Percentiles rank a stretch among this genome's conserved stretches.
Conservation (phyloP, 1,140 invertebrate species). For the Drosophila watanabei region DNA sequence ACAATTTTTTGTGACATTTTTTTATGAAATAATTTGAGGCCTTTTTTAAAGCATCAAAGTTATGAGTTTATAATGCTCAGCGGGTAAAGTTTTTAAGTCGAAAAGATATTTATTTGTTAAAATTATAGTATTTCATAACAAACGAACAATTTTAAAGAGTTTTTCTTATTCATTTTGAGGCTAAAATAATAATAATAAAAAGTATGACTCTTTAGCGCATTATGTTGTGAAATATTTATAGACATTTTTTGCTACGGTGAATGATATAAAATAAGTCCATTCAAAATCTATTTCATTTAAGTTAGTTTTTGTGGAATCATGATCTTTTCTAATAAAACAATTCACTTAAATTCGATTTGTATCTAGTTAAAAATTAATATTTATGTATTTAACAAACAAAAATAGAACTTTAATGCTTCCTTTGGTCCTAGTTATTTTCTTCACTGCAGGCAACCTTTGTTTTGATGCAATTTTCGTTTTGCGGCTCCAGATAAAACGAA, state of each 20-base stretch:
- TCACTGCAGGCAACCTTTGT: conserved; percentile 32
- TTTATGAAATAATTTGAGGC: conserved; percentile 4
- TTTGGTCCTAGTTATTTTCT: not conserved
- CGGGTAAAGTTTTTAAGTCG: not conserved
- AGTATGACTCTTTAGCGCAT: not conserved
- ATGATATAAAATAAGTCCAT: not conserved
- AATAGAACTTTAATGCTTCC: too few relatives aligned
- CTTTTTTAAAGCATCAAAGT: not conserved
- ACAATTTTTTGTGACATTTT: not conserved
- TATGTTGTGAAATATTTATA: not conserved
- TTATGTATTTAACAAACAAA: not conserved
- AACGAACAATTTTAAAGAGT: too few relatives aligned
- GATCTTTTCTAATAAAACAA: too few relatives aligned
- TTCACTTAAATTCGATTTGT: not conserved
- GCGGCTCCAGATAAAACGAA: conserved; percentile 65
- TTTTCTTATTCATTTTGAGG: too few relatives aligned
- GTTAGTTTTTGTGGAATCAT: not conserved
- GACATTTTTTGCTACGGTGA: not conserved
- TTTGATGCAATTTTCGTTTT: conserved; percentile 51
- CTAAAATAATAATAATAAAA: not conserved
- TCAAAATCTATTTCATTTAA: not conserved
- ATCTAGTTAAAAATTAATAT: too few relatives aligned
- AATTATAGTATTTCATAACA: too few relatives aligned
- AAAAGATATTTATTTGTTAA: not conserved
- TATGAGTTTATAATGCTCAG: not conserved